phyloP scores from a whole-genome alignment of 2,888 invertebrate species.

The Tinea pellionella region DNA sequence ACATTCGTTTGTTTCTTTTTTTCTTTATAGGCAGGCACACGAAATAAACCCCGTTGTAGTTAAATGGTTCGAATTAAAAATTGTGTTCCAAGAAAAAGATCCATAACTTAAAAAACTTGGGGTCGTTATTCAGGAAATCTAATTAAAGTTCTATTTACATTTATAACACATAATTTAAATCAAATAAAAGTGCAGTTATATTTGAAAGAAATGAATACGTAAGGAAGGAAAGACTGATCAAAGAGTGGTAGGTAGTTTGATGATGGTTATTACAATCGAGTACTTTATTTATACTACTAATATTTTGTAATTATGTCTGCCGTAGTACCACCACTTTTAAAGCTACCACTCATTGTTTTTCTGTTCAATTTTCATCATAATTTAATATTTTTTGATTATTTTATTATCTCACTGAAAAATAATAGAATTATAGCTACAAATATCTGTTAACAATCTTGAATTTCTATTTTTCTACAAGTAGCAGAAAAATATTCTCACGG shows the following conservation, averaged over 20 bases:
- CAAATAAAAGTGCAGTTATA: too few species aligned
- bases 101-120: conserved; percentile 1
- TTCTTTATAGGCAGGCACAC: conserved; percentile 21
- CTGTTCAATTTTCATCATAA: too few species aligned
- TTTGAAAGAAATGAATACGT: too few species aligned
- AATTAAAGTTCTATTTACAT: conserved; percentile 11
- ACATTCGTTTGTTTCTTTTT: conserved; percentile 52
- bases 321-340: too few species aligned
- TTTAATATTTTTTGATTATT: too few species aligned
- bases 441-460: background rate
- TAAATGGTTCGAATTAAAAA: conserved; percentile 29
- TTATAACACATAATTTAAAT: conserved; percentile 9
- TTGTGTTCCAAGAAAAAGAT: conserved; percentile 1
- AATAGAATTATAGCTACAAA: background rate
- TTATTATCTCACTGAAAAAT: too few species aligned
- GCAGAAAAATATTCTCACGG: background rate
- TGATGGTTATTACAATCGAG: too few species aligned
- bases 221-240: too few species aligned
- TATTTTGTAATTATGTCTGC: too few species aligned
- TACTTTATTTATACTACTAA: too few species aligned
- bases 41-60: conserved; percentile 38
- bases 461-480: background rate
- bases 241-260: too few species aligned
- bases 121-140: conserved; percentile 5
- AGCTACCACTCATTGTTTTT: too few species aligned